A percentile compares a stretch with the other conserved stretches of the same genome.
phyloP scores from a whole-genome alignment of 2,888 invertebrate genomes.

The Diachrysia chrysitis region DNA sequence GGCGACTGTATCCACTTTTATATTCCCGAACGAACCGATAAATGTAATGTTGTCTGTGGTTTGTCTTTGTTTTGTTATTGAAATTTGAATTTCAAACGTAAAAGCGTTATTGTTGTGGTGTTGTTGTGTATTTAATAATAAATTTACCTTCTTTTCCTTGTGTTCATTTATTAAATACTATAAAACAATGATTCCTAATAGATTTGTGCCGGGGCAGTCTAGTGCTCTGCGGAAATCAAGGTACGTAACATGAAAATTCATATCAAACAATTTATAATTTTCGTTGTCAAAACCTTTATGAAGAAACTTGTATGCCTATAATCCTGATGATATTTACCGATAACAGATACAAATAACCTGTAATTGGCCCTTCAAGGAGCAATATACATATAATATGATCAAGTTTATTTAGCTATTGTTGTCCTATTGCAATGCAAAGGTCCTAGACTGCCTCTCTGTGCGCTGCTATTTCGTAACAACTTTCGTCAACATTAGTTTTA shows the following conservation, averaged over 20 bases:
- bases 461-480: no score
- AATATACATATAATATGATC: not conserved
- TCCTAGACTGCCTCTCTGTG: no score
- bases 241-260: slow-evolving; percentile 58
- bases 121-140: not conserved
- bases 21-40: not conserved
- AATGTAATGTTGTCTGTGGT: not conserved
- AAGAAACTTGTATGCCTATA: no score
- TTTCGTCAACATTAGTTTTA: no score
- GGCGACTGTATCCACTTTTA: no score
- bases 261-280: no score
- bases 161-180: not conserved
- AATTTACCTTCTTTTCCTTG: slow-evolving; percentile 8
- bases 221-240: slow-evolving; percentile 77
- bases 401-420: not conserved
- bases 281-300: no score
- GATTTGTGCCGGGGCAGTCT: slow-evolving; percentile 69
- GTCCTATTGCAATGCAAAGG: no score
- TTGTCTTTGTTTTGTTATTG: slow-evolving; percentile 5
- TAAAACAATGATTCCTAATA: slow-evolving; percentile 69
- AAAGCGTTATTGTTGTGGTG: slow-evolving; percentile 12
- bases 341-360: no score
- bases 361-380: not conserved
- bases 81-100: slow-evolving; percentile 52
- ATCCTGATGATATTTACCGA: no score